phyloP scores from a whole-genome alignment of 1,140 invertebrate genomes.

The Drosophila melanica region DNA sequence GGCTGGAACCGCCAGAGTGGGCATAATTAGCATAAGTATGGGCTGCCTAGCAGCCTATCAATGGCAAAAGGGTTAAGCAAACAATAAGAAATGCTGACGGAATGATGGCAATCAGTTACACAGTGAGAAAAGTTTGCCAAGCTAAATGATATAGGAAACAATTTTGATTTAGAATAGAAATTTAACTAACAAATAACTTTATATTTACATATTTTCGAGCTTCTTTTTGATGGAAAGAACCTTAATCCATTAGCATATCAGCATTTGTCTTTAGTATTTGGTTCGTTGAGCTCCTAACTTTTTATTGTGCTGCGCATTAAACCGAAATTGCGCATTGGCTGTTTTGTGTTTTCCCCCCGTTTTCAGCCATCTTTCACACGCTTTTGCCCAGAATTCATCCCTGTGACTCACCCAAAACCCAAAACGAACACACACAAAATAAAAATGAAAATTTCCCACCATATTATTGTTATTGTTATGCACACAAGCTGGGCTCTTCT shows the following conservation, averaged over 20 bases:
- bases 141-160: too few species aligned
- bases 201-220: too few species aligned
- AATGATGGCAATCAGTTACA: neutral
- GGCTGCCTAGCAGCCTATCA: conserved; percentile 1
- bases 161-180: too few species aligned
- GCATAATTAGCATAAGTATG: conserved; percentile 37
- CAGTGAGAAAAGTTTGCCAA: neutral
- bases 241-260: conserved; percentile 1
- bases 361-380: conserved; percentile 35
- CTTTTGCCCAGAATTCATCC: conserved; percentile 41
- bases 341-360: conserved; percentile 6
- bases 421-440: conserved; percentile 19
- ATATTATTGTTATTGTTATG: conserved; percentile 8
- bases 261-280: conserved; percentile 1
- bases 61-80: neutral
- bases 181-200: too few species aligned
- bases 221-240: neutral
- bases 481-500: conserved; percentile 5
- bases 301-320: conserved; percentile 27
- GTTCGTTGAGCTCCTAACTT: conserved; percentile 10
- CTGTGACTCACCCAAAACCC: conserved; percentile 22
- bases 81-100: neutral
- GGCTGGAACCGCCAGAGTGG: neutral
- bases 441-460: conserved; percentile 41
- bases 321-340: conserved; percentile 27